Percentiles rank a stretch among this genome's conserved stretches.
phyloP scores from a whole-genome alignment of 1,140 invertebrate species.

The Hylaeus anthracinus region DNA sequence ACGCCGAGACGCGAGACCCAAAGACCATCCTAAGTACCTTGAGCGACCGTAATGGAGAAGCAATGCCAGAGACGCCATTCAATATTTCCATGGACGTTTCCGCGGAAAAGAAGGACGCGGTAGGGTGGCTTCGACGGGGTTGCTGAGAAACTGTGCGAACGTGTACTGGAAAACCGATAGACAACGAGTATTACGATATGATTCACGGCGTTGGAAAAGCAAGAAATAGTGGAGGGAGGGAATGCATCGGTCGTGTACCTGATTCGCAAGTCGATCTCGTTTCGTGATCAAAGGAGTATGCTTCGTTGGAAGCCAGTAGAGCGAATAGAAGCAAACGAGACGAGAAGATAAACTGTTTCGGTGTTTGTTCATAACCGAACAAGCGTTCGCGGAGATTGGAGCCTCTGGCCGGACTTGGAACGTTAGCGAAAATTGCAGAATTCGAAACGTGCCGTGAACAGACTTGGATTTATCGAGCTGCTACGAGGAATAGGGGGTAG shows the following conservation, averaged over 20 bases:
- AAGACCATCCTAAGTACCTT: neutral
- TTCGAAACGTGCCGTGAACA: too few species aligned
- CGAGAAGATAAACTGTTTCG: neutral
- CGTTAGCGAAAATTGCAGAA: too few species aligned
- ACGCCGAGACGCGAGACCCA: neutral
- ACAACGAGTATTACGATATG: neutral
- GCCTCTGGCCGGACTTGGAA: too few species aligned
- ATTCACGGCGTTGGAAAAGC: neutral
- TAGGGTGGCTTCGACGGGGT: too few species aligned
- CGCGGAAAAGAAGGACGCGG: too few species aligned
- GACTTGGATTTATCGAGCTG: too few species aligned
- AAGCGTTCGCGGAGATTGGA: too few species aligned
- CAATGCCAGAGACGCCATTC: neutral
- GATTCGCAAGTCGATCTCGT: neutral
- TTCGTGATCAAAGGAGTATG: constrained; percentile 16
- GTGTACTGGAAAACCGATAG: neutral
- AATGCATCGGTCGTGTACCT: neutral
- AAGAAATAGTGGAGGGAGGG: neutral
- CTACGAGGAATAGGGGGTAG: too few species aligned
- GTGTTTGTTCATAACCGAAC: neutral
- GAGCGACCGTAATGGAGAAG: neutral
- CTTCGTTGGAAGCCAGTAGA: neutral
- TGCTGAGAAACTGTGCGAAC: neutral
- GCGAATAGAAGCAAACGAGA: neutral
- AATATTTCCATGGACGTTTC: neutral